phyloP scores from a whole-genome alignment of 1,140 invertebrate species.

The Camponotus floridanus region DNA sequence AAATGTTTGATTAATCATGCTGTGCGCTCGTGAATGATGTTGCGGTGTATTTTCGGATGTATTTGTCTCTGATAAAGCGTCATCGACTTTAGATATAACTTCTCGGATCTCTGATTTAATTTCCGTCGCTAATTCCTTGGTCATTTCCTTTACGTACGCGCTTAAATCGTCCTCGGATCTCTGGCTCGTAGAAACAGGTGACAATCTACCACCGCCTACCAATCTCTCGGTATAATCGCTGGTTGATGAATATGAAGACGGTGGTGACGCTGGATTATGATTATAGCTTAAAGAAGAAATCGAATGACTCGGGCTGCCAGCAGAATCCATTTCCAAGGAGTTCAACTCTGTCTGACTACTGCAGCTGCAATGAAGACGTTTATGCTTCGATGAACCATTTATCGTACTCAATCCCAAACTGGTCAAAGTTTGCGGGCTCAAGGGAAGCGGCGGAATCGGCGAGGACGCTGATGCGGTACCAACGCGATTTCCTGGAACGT shows the following conservation, averaged over 20 bases:
- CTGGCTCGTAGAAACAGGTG: constrained; percentile 87
- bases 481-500: constrained; percentile 60
- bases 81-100: constrained; percentile 92
- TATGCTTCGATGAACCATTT: constrained; percentile 72
- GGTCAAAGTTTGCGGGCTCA: constrained; percentile 88
- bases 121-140: constrained; percentile 92
- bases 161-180: constrained; percentile 89
- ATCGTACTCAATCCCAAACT: constrained; percentile 87
- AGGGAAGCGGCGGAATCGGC: constrained; percentile 84
- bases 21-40: constrained; percentile 74
- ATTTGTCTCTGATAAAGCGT: constrained; percentile 90
- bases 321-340: constrained; percentile 78
- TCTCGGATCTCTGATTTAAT: constrained; percentile 93
- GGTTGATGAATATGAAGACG: constrained; percentile 69
- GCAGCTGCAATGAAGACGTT: constrained; percentile 88
- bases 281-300: constrained; percentile 74
- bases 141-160: constrained; percentile 91
- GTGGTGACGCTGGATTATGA: constrained; percentile 71
- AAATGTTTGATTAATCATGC: constrained; percentile 38
- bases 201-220: constrained; percentile 86
- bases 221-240: constrained; percentile 68
- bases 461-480: constrained; percentile 77
- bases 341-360: constrained; percentile 91
- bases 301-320: constrained; percentile 79
- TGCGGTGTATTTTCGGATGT: constrained; percentile 81